Evolutionary conservation across 2,113 vertebrate genomes (phyloP).

Genomic region (Sander vitreus): DNA sequence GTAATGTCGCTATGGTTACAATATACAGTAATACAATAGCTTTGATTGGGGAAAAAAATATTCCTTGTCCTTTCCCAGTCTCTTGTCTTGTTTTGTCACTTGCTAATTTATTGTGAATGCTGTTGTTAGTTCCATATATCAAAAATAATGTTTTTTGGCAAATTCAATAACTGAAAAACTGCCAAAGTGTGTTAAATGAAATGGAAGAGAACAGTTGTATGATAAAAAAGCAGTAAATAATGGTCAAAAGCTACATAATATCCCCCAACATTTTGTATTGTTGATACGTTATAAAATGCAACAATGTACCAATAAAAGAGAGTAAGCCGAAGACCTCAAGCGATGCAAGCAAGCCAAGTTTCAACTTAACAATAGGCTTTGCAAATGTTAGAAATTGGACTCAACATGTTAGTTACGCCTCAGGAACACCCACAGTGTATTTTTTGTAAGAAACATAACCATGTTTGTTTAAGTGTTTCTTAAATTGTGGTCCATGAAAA

Average conservation of each 20-base stretch:
- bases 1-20: no score
- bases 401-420: background rate
- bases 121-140: background rate
- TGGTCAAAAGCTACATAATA: background rate
- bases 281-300: background rate
- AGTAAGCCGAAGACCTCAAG: background rate
- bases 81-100: background rate
- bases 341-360: background rate
- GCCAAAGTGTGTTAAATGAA: background rate
- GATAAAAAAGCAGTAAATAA: background rate
- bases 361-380: constrained; percentile 2
- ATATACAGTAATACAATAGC: no score
- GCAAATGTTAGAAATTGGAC: background rate
- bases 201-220: background rate
- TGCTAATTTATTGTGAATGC: background rate
- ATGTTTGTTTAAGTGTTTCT: constrained; percentile 7
- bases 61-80: no score
- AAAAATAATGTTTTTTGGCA: background rate
- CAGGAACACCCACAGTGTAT: background rate
- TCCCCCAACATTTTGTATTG: background rate
- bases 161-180: background rate
- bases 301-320: background rate
- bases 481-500: background rate
- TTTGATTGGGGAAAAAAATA: no score
- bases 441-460: background rate